Evolutionary conservation across 2,113 vertebrate genomes (phyloP).

Genomic region (Sebastes fasciatus): DNA sequence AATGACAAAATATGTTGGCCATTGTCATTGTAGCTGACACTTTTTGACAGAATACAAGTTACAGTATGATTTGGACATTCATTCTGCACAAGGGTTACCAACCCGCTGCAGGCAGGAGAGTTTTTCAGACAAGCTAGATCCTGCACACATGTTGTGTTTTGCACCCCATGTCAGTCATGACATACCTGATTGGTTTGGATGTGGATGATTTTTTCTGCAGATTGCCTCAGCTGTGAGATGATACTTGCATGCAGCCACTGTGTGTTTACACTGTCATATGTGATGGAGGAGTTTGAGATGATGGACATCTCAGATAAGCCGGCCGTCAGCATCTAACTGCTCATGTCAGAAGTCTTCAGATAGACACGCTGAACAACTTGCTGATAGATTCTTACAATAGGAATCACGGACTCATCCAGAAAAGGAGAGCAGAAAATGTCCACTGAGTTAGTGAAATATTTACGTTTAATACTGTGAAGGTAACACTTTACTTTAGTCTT

Average conservation of each 20-base stretch:
- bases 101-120: background rate
- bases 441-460: slow-evolving; percentile 11
- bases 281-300: slow-evolving; percentile 15
- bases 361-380: slow-evolving; percentile 14
- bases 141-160: background rate
- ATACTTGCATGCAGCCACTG: background rate
- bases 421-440: background rate
- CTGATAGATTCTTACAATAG: background rate
- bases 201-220: background rate
- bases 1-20: background rate
- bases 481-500: background rate
- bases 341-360: background rate
- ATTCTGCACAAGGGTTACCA: background rate
- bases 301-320: background rate
- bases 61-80: background rate
- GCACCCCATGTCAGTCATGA: background rate
- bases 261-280: slow-evolving; percentile 1
- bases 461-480: background rate
- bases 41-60: background rate
- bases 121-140: background rate
- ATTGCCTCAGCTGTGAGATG: background rate
- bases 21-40: background rate
- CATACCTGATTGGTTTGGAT: slow-evolving; percentile 4
- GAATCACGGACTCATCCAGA: background rate
- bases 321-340: slow-evolving; percentile 5